Evolutionary conservation across 2,113 vertebrate genomes (phyloP).

Genomic region (Tympanuchus pallidicinctus): DNA sequence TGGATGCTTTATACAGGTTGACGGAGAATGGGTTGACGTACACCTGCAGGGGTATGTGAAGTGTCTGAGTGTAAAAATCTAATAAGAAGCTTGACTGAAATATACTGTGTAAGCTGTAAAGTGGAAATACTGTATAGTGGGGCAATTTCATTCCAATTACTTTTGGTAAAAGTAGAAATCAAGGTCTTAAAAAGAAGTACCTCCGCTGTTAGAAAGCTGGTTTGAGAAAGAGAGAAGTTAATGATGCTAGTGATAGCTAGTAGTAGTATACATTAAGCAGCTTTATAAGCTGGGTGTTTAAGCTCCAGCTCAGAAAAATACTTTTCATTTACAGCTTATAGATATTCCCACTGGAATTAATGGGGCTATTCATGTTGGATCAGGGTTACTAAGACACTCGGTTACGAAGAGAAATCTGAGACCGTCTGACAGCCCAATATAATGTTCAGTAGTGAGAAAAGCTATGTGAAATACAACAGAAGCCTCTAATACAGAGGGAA

Average conservation of each 20-base stretch:
- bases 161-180: background rate
- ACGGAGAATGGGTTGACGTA: constrained; percentile 26
- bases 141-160: constrained; percentile 21
- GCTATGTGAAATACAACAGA: background rate
- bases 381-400: background rate
- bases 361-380: background rate
- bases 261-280: background rate
- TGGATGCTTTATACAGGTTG: background rate
- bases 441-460: background rate
- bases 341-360: background rate
- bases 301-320: background rate
- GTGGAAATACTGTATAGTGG: background rate
- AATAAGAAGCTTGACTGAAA: background rate
- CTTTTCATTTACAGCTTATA: background rate
- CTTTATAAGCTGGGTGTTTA: background rate
- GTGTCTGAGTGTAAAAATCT: constrained; percentile 7
- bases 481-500: background rate
- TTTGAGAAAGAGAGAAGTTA: constrained; percentile 18
- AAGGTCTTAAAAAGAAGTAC: background rate
- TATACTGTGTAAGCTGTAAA: background rate
- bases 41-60: background rate
- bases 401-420: background rate
- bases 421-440: background rate
- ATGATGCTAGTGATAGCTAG: background rate
- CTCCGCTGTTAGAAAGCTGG: background rate